Conservation (phyloP, 1,140 invertebrate genomes). For the Lepidurus apus region DNA sequence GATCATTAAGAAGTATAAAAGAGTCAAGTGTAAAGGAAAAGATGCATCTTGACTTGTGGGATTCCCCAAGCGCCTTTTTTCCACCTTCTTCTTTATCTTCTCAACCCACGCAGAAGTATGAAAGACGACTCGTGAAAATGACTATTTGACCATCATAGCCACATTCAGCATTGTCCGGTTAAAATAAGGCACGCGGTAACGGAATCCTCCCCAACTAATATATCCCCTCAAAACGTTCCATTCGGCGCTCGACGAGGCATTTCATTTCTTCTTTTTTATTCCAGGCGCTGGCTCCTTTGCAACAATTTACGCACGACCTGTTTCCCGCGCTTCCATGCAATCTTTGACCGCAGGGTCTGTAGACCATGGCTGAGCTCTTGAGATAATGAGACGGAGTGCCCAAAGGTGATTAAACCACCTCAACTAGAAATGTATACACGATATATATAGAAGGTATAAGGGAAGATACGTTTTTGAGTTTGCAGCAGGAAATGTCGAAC, state of each 20-base stretch:
- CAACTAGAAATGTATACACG: not conserved
- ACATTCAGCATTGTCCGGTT: not conserved
- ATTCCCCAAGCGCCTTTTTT: not conserved
- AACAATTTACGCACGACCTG: conserved; percentile 3
- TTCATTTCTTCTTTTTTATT: not conserved
- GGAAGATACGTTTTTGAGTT: not conserved
- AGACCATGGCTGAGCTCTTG: not conserved
- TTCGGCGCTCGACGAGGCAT: not conserved
- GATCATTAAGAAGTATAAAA: not conserved
- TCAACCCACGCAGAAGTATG: not conserved
- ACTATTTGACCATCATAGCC: conserved; percentile 1
- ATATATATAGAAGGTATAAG: not conserved
- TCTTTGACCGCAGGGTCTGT: conserved; percentile 18
- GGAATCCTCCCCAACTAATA: not conserved
- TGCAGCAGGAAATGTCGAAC: conserved; percentile 16
- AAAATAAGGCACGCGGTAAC: conserved; percentile 18
- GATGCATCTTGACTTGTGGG: not conserved
- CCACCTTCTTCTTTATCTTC: not conserved
- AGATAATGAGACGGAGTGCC: not conserved
- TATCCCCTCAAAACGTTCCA: not conserved
- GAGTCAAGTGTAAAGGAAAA: not conserved
- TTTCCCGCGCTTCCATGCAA: conserved; percentile 10
- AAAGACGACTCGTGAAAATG: not conserved
- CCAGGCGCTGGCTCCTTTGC: not conserved
- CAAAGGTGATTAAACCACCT: conserved; percentile 2